phyloP scores from a whole-genome alignment of 1,140 invertebrate genomes.

The Polypedilum pembai region DNA sequence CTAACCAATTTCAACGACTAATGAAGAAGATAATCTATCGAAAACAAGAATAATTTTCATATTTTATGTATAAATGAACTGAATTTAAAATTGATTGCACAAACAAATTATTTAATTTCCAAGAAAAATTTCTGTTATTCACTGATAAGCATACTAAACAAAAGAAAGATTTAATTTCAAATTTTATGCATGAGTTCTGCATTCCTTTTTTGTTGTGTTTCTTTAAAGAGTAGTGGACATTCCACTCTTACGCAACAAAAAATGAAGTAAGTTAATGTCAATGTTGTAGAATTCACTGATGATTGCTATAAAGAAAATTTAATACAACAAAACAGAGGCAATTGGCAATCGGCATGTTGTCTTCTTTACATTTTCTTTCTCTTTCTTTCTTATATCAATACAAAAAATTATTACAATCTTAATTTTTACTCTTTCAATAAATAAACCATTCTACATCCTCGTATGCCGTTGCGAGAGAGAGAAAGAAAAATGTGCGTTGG shows the following conservation, averaged over 20 bases:
- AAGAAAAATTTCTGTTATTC: background rate
- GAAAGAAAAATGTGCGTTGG: too few relatives aligned
- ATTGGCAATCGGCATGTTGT: background rate
- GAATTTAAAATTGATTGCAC: too few relatives aligned
- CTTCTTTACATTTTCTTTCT: background rate
- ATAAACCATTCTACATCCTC: background rate
- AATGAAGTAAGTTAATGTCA: background rate
- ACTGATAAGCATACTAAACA: background rate
- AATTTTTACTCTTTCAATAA: background rate
- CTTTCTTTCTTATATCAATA: background rate
- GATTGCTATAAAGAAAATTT: background rate
- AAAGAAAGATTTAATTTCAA: background rate
- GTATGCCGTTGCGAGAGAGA: background rate
- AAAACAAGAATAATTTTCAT: too few relatives aligned
- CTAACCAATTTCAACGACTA: too few relatives aligned
- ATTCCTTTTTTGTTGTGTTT: background rate
- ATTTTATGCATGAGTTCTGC: conserved; percentile 17
- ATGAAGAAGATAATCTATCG: too few relatives aligned
- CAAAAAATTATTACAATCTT: background rate
- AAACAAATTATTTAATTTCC: too few relatives aligned
- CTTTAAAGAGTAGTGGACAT: background rate
- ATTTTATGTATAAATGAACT: too few relatives aligned
- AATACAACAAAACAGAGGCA: background rate
- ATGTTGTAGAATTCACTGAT: background rate
- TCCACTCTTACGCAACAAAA: too few relatives aligned